Evolutionary conservation across 2,888 invertebrate genomes (phyloP).

Genomic region (Drosophila cognata): DNA sequence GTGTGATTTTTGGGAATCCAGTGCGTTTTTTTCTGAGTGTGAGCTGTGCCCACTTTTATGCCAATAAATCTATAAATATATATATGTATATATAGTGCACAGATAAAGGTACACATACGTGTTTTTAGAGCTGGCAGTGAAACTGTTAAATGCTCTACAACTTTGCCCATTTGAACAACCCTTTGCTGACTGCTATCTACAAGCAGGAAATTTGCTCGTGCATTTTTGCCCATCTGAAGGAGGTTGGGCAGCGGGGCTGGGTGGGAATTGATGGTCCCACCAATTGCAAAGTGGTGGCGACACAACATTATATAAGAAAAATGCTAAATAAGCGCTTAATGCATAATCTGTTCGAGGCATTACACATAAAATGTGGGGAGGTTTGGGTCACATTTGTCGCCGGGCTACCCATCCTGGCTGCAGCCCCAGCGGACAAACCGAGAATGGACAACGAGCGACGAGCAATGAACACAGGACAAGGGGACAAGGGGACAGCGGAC

Average conservation of each 20-base stretch:
- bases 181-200: slow-evolving; percentile 32
- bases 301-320: slow-evolving; percentile 67
- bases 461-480: background rate
- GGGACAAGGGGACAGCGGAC: background rate
- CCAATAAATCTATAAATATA: background rate
- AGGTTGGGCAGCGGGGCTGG: slow-evolving; percentile 6
- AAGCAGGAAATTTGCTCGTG: slow-evolving; percentile 27
- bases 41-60: background rate
- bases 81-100: background rate
- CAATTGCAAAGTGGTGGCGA: slow-evolving; percentile 61
- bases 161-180: slow-evolving; percentile 32
- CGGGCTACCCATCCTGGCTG: background rate
- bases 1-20: background rate
- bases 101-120: slow-evolving; percentile 4
- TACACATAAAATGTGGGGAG: slow-evolving; percentile 24
- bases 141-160: slow-evolving; percentile 25
- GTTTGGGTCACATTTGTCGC: slow-evolving; percentile 16
- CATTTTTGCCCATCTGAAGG: slow-evolving; percentile 20
- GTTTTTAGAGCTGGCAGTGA: slow-evolving; percentile 1
- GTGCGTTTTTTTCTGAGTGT: background rate
- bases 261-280: slow-evolving; percentile 31
- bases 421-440: slow-evolving; percentile 14
- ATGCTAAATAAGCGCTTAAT: slow-evolving; percentile 82
- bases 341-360: slow-evolving; percentile 75
- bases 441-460: slow-evolving; percentile 1